phyloP scores from a whole-genome alignment of 1,140 invertebrate genomes.

The Ceratosolen solmsi region DNA sequence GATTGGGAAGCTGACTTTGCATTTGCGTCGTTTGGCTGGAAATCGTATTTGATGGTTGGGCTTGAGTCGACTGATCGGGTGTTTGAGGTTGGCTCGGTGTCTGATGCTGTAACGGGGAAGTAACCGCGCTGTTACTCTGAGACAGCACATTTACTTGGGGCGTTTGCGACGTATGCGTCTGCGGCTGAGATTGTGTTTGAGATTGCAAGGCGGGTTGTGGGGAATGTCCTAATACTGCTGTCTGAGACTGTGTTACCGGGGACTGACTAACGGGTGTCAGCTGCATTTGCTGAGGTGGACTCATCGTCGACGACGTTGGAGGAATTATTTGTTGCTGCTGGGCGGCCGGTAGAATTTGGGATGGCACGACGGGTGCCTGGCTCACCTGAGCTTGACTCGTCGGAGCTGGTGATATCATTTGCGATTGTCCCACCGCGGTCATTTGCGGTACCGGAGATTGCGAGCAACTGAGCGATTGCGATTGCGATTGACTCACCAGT shows the following conservation, averaged over 20 bases:
- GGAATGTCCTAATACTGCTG: constrained; percentile 55
- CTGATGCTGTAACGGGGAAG: constrained; percentile 53
- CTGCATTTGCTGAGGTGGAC: constrained; percentile 53
- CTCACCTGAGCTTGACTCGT: constrained; percentile 43
- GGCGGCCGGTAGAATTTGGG: constrained; percentile 14
- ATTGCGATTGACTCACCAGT: constrained; percentile 51
- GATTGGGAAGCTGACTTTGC: constrained; percentile 39
- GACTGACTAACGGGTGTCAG: constrained; percentile 44
- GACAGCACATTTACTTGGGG: constrained; percentile 64
- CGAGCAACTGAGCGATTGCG: constrained; percentile 52
- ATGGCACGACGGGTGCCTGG: constrained; percentile 31
- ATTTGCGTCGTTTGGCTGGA: constrained; percentile 39
- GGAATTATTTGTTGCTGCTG: constrained; percentile 53
- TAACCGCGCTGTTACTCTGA: constrained; percentile 54
- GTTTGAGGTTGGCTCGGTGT: constrained; percentile 58
- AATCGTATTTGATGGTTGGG: constrained; percentile 51
- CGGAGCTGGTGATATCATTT: constrained; percentile 50
- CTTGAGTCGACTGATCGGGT: constrained; percentile 59
- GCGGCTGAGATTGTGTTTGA: constrained; percentile 39
- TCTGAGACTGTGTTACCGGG: constrained; percentile 44
- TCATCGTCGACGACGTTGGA: constrained; percentile 43
- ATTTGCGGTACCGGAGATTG: constrained; percentile 43
- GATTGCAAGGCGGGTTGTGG: constrained; percentile 43
- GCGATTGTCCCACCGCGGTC: constrained; percentile 54
- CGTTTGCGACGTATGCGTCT: constrained; percentile 57